Evolutionary conservation across 2,113 vertebrate genomes (phyloP), one percentile per base, ranked within the genome.

Genomic region (Narcine bancroftii): DNA sequence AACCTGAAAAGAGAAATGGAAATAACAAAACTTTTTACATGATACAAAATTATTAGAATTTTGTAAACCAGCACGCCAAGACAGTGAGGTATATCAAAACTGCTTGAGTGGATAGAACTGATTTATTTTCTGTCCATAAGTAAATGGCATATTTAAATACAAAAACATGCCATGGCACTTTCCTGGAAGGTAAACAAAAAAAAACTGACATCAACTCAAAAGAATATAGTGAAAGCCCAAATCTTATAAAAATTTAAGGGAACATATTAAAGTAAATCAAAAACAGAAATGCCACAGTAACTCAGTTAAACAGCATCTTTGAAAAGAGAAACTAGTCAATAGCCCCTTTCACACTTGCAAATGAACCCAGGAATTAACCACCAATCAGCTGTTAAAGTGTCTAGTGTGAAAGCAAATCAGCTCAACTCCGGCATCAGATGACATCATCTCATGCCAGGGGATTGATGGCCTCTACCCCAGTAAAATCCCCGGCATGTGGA

Each of bases 21-120:
- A 60, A 89, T 63, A 39, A 63, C 56, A 63, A 65, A 89, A 39
- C n/a, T 89, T 63, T 89, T 89, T n/a, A 60, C 56, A n/a, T 89
- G 83, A 89, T 63, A 15, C 21, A 36, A 17, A n/a, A 89, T 60
- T 19, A 63, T 89, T 89, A 89, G n/a, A 24, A 63, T 60, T 89
- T 89, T 63, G 56, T 89, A n/a, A 36, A 89, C 36, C 19, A 17
- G 56, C 81, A 87, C n/a, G 53, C 50, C 50, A 87, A n/a, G 81
- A 0, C 50, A 56, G 33, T 60, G 50, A 21, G 39, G 83, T 19
- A 39, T 47, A 89, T 50, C 56, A 65, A 63, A 89, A 39, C 83
- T 39, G n/a, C n/a, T 36, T 63, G 19, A 89, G 60, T n/a, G 36
- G 56, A 89, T 63, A 6, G 36, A 19, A 3, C 15, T 0, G 1